Evolutionary conservation across 53 echinoderm and acorn worm genomes (phyloP), one percentile per base, ranked within the genome.

Genomic region (Paelopatides confundens): DNA sequence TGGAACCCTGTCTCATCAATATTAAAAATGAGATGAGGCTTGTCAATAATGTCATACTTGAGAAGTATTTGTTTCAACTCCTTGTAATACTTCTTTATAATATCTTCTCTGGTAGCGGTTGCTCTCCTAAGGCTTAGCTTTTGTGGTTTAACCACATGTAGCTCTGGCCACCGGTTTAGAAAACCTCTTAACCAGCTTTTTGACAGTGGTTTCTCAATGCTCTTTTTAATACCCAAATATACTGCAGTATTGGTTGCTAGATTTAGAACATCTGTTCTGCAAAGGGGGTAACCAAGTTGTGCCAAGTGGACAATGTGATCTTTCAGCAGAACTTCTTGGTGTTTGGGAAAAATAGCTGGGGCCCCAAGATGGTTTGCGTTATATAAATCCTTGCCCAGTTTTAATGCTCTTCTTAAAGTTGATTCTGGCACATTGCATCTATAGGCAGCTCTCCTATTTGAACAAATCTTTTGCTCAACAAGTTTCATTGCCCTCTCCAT

Each of bases 81-180:
- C 26, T 79, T 17, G 30, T 49, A 79, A 30, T 50, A 79, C 12
- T 79, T 79, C 13, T 30, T 30, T 4, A 79, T 33, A 6, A 52
- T 50, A 9, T 79, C 81, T 23, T 49, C 28, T 51, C 50, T 31
- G 48, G 51, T 23, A n/a, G 81, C 50, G 48, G 48, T 79, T 26
- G 81, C 81, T 28, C 81, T 49, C 23, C 30, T 50, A 26, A 79
- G 48, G 12, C 30, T 8, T 13, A 79, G 31, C 31, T 53, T 79
- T 17, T 48, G 51, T 12, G 81, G 81, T 50, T 53, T 79, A 11
- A 34, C 81, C 3, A 79, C 31, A 24, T 35, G 23, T 17, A 79
- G 51, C 2, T 79, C 12, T 27, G 81, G 81, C 81, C 81, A 79
- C 35, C 81, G 48, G 29, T 31, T 79, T n/a, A 71, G 10, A n/a